Base-by-base conservation (phyloP, 2,888 invertebrate genomes). In the Brassicogethes aeneus region DNA sequence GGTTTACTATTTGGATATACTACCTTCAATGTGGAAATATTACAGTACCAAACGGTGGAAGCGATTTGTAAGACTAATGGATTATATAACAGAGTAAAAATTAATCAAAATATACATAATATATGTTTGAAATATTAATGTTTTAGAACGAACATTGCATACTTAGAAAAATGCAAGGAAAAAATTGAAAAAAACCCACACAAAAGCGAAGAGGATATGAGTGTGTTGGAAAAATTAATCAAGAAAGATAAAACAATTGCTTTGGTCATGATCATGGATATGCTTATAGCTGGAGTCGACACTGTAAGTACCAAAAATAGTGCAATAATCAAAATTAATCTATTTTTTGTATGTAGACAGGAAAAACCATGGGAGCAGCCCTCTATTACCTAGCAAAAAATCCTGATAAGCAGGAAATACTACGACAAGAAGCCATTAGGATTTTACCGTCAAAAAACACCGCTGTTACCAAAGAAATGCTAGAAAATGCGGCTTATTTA, bases 211-310 rank as follows among this genome's bases (percentile, higher is more conserved):
- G 66, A 72, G 48, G 70, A 72, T n/a, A 69, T 71, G 44, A 82
- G 82, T 56, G 70, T 84, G 14, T 65, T 84, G 42, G 79, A 83
- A 59, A 77, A 76, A 52, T 58, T 85, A 16, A 60, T 80, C n/a
- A 70, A 70, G 3, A 70, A 77, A 14, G 77, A 82, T 54, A 72
- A 74, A 42, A 70, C 70, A 54, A 72, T 80, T 7, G 84, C 83
- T 1, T 56, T 75, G 16, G 72, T 78, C 50, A 81, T 83, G 77
- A 79, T 79, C 1, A 71, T 77, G 50, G 85, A 85, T 59, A 77
- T 84, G 77, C 54, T 85, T 16, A 66, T 76, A 35, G 83, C 81
- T 34, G 84, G 84, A 41, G 74, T 82, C 30, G 85, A 85, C 59
- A 83, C 84, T 39, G 83, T 87, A 66, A 69, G 68, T 50, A 32